Base-by-base conservation (phyloP, 1,140 invertebrate species). In the Penaeus chinensis region DNA sequence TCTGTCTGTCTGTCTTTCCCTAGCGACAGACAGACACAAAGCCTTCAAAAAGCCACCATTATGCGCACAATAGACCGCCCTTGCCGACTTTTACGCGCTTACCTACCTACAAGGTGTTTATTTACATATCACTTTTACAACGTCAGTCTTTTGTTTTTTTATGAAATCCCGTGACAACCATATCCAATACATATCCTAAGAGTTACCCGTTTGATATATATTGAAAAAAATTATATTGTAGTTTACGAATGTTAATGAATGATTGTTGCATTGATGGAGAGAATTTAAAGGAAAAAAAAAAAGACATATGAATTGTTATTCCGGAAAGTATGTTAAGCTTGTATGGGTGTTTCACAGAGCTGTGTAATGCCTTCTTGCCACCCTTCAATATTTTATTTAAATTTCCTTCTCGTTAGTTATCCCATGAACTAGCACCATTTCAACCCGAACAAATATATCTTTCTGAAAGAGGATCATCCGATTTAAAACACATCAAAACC, bases 151-250 rank as follows among this genome's bases (percentile, higher is more conserved):
- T 65, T 27, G 62, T 85, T 85, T 27, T 24, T 32, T 74, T 37
- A 82, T 63, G 62, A 77, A 27, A 61, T 63, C 85, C 65, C 74
- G 18, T 37, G 82, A 87, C 85, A 87, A 87, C 85, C 85, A 87
- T 87, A 87, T 87, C 85, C 61, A 82, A 87, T 87, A 87, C 85
- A 87, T 87, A 87, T 87, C 85, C 76, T 74, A 82, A 76, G 60
- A 78, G 61, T 65, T 61, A 54, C 54, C 54, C 5, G 54, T 54
- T 54, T 54, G 54, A 54, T 54, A 54, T 54, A 54, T 54, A 54
- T 54, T 54, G 54, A 54, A 54, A 42, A 32, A 54, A 54, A 54
- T 54, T 54, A 11, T 54, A 54, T 54, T 54, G 81, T 78, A 82
- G 80, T 63, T 78, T 82, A 71, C 20, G 77, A 63, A 62, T 87